Base-by-base conservation (phyloP, 2,113 vertebrate species). In the Synchiropus splendidus region DNA sequence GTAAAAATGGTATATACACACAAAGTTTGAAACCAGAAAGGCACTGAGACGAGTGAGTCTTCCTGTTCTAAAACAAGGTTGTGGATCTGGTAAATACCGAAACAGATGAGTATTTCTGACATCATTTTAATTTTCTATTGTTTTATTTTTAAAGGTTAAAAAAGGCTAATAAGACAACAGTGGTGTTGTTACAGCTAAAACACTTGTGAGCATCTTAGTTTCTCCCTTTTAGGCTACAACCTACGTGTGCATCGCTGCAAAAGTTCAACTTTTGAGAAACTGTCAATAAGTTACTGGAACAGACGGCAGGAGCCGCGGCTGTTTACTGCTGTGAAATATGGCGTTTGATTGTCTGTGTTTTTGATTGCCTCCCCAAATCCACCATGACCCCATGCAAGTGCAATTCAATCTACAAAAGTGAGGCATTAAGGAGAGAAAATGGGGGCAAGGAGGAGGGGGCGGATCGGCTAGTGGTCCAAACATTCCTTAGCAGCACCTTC, bases 101-200 rank as follows among this genome's bases (percentile, higher is more conserved):
- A 48, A 67, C 16, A 45, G 42, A 63, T 39, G 47, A 47, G 48
- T 44, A 39, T 37, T 45, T 48, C 4, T 27, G 21, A 27, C 4
- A 27, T 44, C 11, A 35, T 56, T 50, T 40, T 51, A 44, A 67
- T 45, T 54, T 61, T 75, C 64, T 27, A 41, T 41, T 21, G 6
- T 18, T 9, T 75, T 82, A 70, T 78, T 75, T 77, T 70, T 18
- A 74, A 69, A 59, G 54, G 55, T 74, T 75, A 80, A 72, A 82
- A 82, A 78, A 41, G 8, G 48, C 64, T 59, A 70, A 71, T 83
- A 80, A 79, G 81, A 85, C 83, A 83, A 83, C 78, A 83, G 81
- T 85, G 84, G 82, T 83, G 74, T 61, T 68, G 73, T 72, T 63
- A 74, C 59, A 61, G 40, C 80, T 84, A 83, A 84, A 84, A 84